These are phyloP conservation scores for Scolanthus callimorphus DNA, from an alignment of 92 coral and sea anemone species.

Conservation along the genomic window DNA sequence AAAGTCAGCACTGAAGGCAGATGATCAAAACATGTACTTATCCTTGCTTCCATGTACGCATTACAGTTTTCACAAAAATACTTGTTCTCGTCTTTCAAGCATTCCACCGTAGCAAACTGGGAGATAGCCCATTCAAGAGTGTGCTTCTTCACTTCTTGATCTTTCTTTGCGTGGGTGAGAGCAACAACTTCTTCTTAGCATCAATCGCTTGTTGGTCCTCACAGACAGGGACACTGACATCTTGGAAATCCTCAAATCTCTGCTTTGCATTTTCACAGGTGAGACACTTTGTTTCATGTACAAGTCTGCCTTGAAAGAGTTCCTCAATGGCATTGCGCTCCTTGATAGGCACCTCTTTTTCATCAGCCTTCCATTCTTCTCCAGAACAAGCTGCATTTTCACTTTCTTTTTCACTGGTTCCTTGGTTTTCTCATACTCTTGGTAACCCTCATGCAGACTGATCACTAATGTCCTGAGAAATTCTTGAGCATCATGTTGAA, in stretches of 20 bases:
- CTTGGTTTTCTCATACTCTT: constrained; percentile 20
- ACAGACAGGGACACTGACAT: constrained; percentile 94
- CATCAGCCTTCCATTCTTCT: background rate
- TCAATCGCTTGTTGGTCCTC: constrained; percentile 45
- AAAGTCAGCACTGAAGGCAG: constrained; percentile 83
- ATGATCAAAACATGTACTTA: constrained; percentile 85
- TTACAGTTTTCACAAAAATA: constrained; percentile 92
- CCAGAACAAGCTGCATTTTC: background rate
- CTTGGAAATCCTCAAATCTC: constrained; percentile 86
- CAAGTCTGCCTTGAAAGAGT: constrained; percentile 82
- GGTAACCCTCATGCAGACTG: constrained; percentile 59
- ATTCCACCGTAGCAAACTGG: constrained; percentile 93
- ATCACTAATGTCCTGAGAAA: constrained; percentile 79
- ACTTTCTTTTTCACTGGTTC: background rate
- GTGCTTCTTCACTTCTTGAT: constrained; percentile 20
- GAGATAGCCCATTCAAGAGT: constrained; percentile 89
- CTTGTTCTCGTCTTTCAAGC: constrained; percentile 82
- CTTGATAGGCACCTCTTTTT: constrained; percentile 3
- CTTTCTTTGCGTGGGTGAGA: constrained; percentile 78
- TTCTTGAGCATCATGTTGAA: constrained; percentile 98
- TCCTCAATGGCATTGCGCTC: constrained; percentile 26
- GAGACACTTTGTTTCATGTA: constrained; percentile 83
- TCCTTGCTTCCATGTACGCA: constrained; percentile 88
- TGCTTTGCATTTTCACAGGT: constrained; percentile 87
- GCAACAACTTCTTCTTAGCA: constrained; percentile 35